A percentile compares a stretch with the other conserved stretches of the same genome.
These are phyloP conservation scores for Plagiodera versicolora DNA, from an alignment of 2,888 invertebrate genomes.

Conservation along the genomic window DNA sequence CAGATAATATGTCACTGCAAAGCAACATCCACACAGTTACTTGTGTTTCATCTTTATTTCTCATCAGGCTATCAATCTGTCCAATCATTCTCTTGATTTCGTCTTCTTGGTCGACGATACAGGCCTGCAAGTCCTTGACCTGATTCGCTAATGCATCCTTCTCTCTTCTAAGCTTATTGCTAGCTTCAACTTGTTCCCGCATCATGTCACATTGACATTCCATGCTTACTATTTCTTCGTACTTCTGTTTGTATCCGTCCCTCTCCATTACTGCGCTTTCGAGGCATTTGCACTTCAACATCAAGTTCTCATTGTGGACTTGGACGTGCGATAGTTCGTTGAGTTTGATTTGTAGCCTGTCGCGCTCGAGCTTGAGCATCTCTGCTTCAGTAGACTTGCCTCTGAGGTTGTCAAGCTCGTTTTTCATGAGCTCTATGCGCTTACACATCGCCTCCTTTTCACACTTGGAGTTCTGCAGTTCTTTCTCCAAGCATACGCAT, in stretches of 20 bases:
- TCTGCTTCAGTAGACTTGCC: constrained; percentile 45
- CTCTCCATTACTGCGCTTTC: constrained; percentile 47
- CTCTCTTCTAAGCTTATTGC: constrained; percentile 51
- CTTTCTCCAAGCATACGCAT: constrained; percentile 33
- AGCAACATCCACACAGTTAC: constrained; percentile 37
- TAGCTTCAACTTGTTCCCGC: constrained; percentile 42
- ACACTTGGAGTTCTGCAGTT: constrained; percentile 29
- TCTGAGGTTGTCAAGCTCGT: constrained; percentile 34
- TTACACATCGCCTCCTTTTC: constrained; percentile 37
- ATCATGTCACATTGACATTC: constrained; percentile 44
- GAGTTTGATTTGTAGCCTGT: constrained; percentile 41
- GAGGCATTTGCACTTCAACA: constrained; percentile 38
- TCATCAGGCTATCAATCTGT: constrained; percentile 57
- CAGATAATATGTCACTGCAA: not conserved
- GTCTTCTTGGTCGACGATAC: constrained; percentile 61
- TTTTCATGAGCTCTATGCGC: constrained; percentile 34
- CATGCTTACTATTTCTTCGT: constrained; percentile 41
- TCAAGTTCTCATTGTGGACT: constrained; percentile 42
- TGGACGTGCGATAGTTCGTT: constrained; percentile 46
- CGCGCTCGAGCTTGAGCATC: constrained; percentile 47
- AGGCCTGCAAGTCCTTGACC: constrained; percentile 59
- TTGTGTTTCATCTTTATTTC: constrained; percentile 47
- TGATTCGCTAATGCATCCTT: constrained; percentile 57
- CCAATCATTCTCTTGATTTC: constrained; percentile 59
- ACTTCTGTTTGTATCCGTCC: constrained; percentile 47